Percentiles rank a stretch among this genome's conserved stretches.
These are phyloP conservation scores for Canis aureus DNA, from an alignment of 2,113 vertebrate species.

Conservation along the genomic window DNA sequence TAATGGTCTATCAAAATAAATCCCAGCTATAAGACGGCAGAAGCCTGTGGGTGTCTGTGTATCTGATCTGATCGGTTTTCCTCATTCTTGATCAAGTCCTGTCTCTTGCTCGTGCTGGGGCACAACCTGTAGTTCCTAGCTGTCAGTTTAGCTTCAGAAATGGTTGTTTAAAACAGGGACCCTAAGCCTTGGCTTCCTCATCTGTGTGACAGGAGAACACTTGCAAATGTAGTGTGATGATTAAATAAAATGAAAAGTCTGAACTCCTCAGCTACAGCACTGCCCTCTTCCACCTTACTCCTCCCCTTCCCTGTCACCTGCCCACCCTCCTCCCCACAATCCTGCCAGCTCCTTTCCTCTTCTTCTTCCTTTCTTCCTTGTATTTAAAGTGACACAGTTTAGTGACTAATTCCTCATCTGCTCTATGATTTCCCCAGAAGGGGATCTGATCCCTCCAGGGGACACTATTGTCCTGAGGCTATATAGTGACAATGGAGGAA, in stretches of 20 bases:
- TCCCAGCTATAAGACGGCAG: neutral
- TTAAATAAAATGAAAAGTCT: neutral
- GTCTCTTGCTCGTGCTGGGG: neutral
- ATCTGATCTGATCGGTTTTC: neutral
- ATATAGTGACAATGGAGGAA: neutral
- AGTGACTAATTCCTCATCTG: slow-evolving; percentile 51
- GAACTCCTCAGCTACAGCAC: neutral
- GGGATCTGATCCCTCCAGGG: neutral
- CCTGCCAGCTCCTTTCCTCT: neutral
- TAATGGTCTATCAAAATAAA: neutral
- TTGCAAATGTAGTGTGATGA: neutral
- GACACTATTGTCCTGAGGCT: neutral
- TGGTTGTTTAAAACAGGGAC: neutral
- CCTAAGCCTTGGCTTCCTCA: neutral
- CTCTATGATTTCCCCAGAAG: slow-evolving; percentile 60
- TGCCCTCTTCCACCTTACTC: neutral
- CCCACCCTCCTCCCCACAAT: neutral
- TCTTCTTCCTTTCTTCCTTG: neutral
- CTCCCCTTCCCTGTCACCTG: neutral
- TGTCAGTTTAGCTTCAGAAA: neutral
- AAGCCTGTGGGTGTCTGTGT: neutral
- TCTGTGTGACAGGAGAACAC: neutral
- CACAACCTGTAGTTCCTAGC: neutral
- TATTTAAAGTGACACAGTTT: slow-evolving; percentile 23
- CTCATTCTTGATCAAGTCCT: neutral